Evolutionary conservation across 2,888 invertebrate species (phyloP).

Genomic region (Drosophila borealis): DNA sequence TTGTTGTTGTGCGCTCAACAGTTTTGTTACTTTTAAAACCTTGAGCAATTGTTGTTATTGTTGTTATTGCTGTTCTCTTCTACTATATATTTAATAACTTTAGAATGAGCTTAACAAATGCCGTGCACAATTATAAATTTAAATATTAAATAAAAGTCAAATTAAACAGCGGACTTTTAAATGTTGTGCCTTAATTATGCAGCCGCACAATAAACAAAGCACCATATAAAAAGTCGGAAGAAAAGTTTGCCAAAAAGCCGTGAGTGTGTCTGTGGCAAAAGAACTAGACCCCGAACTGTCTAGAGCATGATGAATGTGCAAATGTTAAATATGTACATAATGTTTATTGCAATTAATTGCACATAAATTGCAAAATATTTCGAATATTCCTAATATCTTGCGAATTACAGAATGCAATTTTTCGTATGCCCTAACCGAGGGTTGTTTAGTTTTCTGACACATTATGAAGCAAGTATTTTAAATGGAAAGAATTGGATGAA

Average conservation of each 20-base stretch:
- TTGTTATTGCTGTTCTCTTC: conserved; percentile 55
- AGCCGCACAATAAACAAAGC: conserved; percentile 43
- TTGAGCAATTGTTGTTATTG: conserved; percentile 57
- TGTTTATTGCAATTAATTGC: conserved; percentile 2
- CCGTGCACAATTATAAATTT: conserved; percentile 69
- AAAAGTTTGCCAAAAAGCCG: conserved; percentile 50
- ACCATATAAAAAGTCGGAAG: conserved; percentile 62
- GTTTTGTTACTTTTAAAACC: conserved; percentile 80
- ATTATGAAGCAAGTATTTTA: background rate
- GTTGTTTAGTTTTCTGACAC: no score
- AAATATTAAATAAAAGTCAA: conserved; percentile 62
- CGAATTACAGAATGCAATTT: background rate
- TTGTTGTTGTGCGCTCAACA: conserved; percentile 33
- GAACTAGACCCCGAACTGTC: background rate
- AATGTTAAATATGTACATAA: background rate
- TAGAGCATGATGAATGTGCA: background rate
- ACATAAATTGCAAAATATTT: conserved; percentile 8
- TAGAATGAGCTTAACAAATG: conserved; percentile 61
- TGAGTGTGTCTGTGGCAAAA: conserved; percentile 21
- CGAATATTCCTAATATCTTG: conserved; percentile 3
- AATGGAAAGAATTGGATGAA: no score
- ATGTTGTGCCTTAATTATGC: conserved; percentile 61
- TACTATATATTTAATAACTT: conserved; percentile 63
- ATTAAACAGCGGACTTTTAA: conserved; percentile 35
- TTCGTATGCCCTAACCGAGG: background rate